Base-by-base conservation (phyloP, 2,797 vertebrate species). In the Gila robusta region DNA sequence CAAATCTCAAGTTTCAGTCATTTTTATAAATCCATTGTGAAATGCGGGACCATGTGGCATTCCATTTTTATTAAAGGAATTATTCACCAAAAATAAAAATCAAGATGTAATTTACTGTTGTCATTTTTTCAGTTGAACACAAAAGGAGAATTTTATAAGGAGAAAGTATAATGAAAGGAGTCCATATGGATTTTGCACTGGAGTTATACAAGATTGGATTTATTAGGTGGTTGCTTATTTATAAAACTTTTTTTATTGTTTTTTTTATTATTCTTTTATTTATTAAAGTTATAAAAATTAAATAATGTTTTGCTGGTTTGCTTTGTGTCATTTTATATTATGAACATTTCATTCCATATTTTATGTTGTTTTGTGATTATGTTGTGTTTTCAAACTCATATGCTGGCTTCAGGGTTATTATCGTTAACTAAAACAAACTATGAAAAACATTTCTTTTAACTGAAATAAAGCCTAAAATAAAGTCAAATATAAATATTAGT, bases 1-100 rank as follows among this genome's bases (percentile, higher is more conserved):
- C 54, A 71, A 69, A 64, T 80, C 80, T 66, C 70, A 59, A 1
- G 19, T 23, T 72, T 66, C 71, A 41, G 41, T 49, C 79, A 16
- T 67, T 47, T 66, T 81, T 52, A 52, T 37, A 81, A 35, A 52
- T 52, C 62, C 26, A 5, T 5, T 17, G 62, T 16, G 26, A 23
- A 49, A 32, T 1, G 5, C 0, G 5, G 9, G 26, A 19, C 17
- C 9, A 21, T 49, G 35, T 2, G 12, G 35, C 32, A 62, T 59
- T 56, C 10, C 9, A 14, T 16, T n/a, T 79, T 39, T 39, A 70
- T 5, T 39, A 37, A 23, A 71, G 21, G 5, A 23, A 47, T 16
- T 9, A 49, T 73, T 54, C 73, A 35, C 4, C 47, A 21, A 74
- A 52, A 72, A 23, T 19, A 28, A 73, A 28, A 28, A 44, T n/a